These are phyloP conservation scores for Trachymyrmex septentrionalis DNA, from an alignment of 1,140 invertebrate genomes.

Conservation along the genomic window DNA sequence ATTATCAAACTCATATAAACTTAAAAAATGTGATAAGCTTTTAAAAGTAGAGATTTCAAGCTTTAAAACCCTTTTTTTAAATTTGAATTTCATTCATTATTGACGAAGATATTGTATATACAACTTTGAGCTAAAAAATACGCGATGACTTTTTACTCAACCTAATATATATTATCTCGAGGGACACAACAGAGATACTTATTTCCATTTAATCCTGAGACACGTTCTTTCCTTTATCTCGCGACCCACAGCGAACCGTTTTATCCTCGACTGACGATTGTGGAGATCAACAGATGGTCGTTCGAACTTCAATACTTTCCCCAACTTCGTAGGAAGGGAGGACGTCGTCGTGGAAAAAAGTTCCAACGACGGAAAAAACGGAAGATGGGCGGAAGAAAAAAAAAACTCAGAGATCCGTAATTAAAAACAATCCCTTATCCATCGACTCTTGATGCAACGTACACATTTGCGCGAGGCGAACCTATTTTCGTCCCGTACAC, in stretches of 20 bases:
- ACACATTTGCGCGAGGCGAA: slow-evolving; percentile 61
- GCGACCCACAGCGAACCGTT: slow-evolving; percentile 32
- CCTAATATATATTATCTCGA: slow-evolving; percentile 19
- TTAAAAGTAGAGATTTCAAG: too few relatives aligned
- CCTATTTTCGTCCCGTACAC: slow-evolving; percentile 36
- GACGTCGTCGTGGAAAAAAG: slow-evolving; percentile 16
- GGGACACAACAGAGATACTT: slow-evolving; percentile 57
- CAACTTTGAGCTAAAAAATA: too few relatives aligned
- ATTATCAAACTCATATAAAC: too few relatives aligned
- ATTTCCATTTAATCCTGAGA: slow-evolving; percentile 59
- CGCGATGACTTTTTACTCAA: too few relatives aligned
- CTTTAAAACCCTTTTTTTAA: too few relatives aligned
- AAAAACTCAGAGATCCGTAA: slow-evolving; percentile 57
- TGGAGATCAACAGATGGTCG: slow-evolving; percentile 63
- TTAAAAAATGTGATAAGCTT: too few relatives aligned
- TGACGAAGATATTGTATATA: too few relatives aligned
- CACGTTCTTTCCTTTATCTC: slow-evolving; percentile 56
- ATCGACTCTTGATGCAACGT: slow-evolving; percentile 64
- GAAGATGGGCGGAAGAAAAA: background rate
- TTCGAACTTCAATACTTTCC: slow-evolving; percentile 49
- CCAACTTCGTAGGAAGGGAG: slow-evolving; percentile 22
- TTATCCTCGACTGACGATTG: slow-evolving; percentile 62
- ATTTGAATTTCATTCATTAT: too few relatives aligned
- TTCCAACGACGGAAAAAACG: background rate
- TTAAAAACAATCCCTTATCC: slow-evolving; percentile 79